Base-by-base conservation (phyloP, 2,888 invertebrate species). In the Chymomyza fuscimana region DNA sequence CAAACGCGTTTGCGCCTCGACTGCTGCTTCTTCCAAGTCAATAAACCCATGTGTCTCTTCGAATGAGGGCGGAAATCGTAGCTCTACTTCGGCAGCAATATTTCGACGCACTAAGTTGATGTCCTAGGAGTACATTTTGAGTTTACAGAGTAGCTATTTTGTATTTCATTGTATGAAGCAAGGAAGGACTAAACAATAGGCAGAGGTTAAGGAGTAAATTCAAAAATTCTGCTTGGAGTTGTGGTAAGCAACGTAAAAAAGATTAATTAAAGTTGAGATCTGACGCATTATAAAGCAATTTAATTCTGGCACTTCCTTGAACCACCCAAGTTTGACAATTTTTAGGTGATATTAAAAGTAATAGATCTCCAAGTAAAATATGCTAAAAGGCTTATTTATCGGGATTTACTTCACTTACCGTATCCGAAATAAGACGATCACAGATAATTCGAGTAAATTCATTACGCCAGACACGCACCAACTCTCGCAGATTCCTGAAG, bases 391-490 rank as follows among this genome's bases (percentile, higher is more conserved):
- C 6, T 61, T 16, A 61, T 5, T 36, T 1, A 19, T 19, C 1
- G 19, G 19, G 19, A 2, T 2, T 19, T 1, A 15, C 1, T 7
- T 40, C 29, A 79, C 82, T 87, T 91, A 94, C 94, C 69, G 93
- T 92, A 5, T 93, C 92, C 75, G 92, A 95, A 77, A 97, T 96
- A 12, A 98, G 93, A 59, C 98, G 93, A 92, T 98, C 98, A 88
- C 96, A 97, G 72, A 98, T 95, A 50, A 97, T 96, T 72, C 98
- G 92, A 0, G 94, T 94, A 91, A 97, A 96, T 92, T 98, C 98
- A 91, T 98, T 98, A 72, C 97, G 94, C 98, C 98, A 98, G 29
- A 97, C 95, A 7, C 98, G 93, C 1, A 97, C 93, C 46, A 98
- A 94, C 73, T 96, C 95, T 16, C 95, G 94, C 22, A 93, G 92